phyloP scores from a whole-genome alignment of 1,140 invertebrate species.

The Nasonia vitripennis region DNA sequence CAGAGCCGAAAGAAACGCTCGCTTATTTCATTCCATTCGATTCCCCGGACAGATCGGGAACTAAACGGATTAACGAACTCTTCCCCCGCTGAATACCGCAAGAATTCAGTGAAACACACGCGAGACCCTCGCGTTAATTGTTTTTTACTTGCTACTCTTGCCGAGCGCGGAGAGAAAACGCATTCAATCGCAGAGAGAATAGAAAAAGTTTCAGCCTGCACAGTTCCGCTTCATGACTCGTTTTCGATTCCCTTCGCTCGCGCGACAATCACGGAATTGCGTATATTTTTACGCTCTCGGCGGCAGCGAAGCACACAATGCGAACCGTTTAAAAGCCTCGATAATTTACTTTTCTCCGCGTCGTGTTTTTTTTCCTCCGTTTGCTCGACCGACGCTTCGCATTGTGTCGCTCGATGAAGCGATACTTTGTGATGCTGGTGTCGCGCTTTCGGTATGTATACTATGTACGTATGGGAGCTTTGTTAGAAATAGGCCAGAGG shows the following conservation, averaged over 20 bases:
- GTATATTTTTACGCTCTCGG: not conserved
- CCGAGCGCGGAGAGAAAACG: not conserved
- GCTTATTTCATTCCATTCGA: too few species aligned
- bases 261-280: not conserved
- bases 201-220: too few species aligned
- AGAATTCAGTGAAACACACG: too few species aligned
- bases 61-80: too few species aligned
- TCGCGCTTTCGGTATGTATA: too few species aligned
- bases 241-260: too few species aligned
- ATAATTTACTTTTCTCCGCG: constrained; percentile 13
- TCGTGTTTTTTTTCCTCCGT: not conserved
- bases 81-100: too few species aligned
- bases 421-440: not conserved
- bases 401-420: not conserved
- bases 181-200: not conserved
- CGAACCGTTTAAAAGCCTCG: constrained; percentile 9
- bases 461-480: not conserved
- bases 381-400: not conserved
- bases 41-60: too few species aligned
- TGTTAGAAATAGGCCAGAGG: not conserved
- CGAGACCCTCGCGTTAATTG: too few species aligned
- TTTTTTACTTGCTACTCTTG: not conserved
- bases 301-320: not conserved
- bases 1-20: too few species aligned
- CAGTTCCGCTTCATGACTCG: too few species aligned